Conservation (phyloP, 1,140 invertebrate genomes). For the Tribolium madens region DNA sequence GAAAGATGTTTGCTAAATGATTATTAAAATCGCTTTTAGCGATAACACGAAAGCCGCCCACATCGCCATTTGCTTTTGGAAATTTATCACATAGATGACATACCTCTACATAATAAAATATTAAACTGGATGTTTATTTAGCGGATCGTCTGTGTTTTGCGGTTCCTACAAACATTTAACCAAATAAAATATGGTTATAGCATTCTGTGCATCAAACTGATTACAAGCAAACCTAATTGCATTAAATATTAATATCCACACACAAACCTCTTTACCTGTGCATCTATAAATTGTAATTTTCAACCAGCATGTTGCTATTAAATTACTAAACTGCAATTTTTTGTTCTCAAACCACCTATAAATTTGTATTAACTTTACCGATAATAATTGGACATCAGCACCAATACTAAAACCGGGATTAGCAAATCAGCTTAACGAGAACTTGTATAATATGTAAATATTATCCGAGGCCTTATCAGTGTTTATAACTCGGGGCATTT, state of each 20-base stretch:
- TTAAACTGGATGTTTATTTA: constrained; percentile 1
- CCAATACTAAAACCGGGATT: constrained; percentile 7
- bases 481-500: constrained; percentile 10
- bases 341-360: not conserved
- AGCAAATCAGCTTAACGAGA: constrained; percentile 1
- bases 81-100: not conserved
- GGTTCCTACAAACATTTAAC: not conserved
- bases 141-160: not conserved
- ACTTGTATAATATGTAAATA: constrained; percentile 7
- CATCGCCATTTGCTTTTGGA: not conserved
- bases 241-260: not conserved
- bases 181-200: not conserved
- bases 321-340: not conserved
- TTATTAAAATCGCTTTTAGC: not conserved
- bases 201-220: not conserved
- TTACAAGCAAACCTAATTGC: not conserved
- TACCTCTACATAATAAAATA: not conserved
- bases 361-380: not conserved
- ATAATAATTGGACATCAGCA: not conserved
- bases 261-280: not conserved
- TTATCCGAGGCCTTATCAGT: not conserved
- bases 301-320: not conserved
- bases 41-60: not conserved
- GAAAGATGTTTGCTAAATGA: too few species aligned
- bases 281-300: not conserved